Percentiles rank a stretch among this genome's conserved stretches.
These are phyloP conservation scores for Ahaetulla prasina DNA, from an alignment of 2,113 vertebrate genomes.

Conservation along the genomic window DNA sequence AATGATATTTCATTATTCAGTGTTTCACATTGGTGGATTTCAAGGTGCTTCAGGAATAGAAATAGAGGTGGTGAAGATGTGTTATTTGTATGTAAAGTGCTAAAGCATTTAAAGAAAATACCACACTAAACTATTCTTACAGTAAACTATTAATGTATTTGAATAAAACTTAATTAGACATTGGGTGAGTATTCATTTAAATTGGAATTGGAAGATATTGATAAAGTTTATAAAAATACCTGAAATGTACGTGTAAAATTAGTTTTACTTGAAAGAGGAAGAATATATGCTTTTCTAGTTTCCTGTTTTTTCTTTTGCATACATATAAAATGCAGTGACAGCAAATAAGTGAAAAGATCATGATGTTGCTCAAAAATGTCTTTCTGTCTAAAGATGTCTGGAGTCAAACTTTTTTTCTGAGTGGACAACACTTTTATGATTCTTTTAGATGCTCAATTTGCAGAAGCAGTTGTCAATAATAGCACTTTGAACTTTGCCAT, in stretches of 20 bases:
- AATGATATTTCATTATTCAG: not conserved
- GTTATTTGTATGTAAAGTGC: not conserved
- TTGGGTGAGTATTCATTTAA: not conserved
- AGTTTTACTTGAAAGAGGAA: not conserved
- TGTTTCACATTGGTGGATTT: not conserved
- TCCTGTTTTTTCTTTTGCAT: not conserved
- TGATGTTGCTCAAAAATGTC: not conserved
- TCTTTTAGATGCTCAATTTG: conserved; percentile 5
- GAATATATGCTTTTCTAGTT: not conserved
- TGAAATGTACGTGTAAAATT: not conserved
- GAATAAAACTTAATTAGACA: not conserved
- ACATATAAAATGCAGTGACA: not conserved
- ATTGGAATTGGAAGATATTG: conserved; percentile 22
- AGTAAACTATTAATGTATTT: not conserved
- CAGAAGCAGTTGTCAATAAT: not conserved
- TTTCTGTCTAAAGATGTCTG: not conserved
- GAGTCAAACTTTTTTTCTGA: conserved; percentile 12
- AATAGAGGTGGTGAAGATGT: not conserved
- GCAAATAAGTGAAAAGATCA: not conserved
- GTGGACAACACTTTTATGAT: conserved; percentile 15
- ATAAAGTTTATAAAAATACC: conserved; percentile 20
- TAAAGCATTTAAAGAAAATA: not conserved
- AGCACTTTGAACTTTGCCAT: conserved; percentile 39
- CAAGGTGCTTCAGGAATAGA: not conserved
- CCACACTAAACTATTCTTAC: not conserved